Base-by-base conservation (phyloP, 2,113 vertebrate genomes). In the Ancistrus triradiatus region DNA sequence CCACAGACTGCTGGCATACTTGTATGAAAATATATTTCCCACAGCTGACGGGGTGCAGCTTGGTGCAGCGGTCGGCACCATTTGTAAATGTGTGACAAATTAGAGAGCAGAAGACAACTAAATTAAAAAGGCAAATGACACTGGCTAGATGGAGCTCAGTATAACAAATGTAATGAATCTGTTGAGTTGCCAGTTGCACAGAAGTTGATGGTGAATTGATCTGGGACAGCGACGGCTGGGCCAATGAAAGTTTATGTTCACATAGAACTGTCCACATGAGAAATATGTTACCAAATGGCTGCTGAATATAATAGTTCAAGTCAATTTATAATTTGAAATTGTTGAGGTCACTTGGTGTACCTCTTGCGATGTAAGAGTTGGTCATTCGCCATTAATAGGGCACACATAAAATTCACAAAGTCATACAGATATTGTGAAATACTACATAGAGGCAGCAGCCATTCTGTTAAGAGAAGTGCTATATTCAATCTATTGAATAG, bases 111-210 rank as follows among this genome's bases (percentile, higher is more conserved):
- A 77, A 86, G 86, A 87, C 88, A 87, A 87, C 83, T 87, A 83
- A 86, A 88, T 86, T 88, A 86, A 86, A 88, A 84, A 78, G 82
- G 80, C 86, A 86, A 87, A 87, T 81, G 87, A 85, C 83, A 81
- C 69, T 42, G 81, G 80, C 83, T 85, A 87, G 87, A 88, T 90
- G 86, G 86, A 84, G 85, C 84, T 70, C 82, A 73, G 83, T 87
- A 83, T 84, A 89, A 87, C 86, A 83, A 86, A 87, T 87, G 81
- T 83, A 87, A 84, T 81, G 85, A 60, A 84, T 86, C 86, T 87
- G 87, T 74, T 77, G 72, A 84, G 81, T 76, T 87, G 87, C 85
- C 86, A 89, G 85, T 85, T 78, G 78, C 86, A 82, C 85, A 83
- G 84, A 85, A 78, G 82, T 79, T 80, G 77, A 74, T 84, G 77